Evolutionary conservation across 2,888 invertebrate species (phyloP).

Genomic region (Chaetogeoica ovagalla): DNA sequence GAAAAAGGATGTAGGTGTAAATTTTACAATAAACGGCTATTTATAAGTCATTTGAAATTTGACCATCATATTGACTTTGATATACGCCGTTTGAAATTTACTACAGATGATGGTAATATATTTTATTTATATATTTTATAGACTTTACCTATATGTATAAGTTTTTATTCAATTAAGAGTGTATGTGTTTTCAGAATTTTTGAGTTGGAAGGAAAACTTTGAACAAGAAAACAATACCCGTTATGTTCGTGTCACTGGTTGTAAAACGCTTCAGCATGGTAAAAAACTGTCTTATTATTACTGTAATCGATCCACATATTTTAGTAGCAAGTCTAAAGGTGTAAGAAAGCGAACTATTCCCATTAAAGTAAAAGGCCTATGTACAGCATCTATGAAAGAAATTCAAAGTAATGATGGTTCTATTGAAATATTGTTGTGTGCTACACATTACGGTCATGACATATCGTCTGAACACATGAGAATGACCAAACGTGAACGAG

Average conservation of each 20-base stretch:
- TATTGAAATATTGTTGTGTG: constrained; percentile 51
- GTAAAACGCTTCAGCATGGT: constrained; percentile 53
- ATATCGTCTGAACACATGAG: constrained; percentile 53
- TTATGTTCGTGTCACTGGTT: constrained; percentile 55
- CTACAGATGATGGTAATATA: constrained; percentile 26
- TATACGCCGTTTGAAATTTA: constrained; percentile 30
- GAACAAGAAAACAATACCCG: constrained; percentile 55
- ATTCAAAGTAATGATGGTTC: constrained; percentile 46
- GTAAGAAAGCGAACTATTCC: constrained; percentile 52
- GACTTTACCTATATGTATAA: neutral
- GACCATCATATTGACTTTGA: constrained; percentile 47
- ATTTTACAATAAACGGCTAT: constrained; percentile 48
- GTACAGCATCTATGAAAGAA: constrained; percentile 54
- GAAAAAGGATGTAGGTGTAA: constrained; percentile 39
- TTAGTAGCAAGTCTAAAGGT: constrained; percentile 54
- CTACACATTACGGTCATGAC: constrained; percentile 54
- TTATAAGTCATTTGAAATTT: constrained; percentile 52
- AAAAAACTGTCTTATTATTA: constrained; percentile 54
- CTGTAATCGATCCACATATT: constrained; percentile 55
- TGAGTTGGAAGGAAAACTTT: constrained; percentile 55
- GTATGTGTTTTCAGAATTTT: constrained; percentile 54
- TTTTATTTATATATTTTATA: neutral
- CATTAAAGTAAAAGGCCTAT: constrained; percentile 54
- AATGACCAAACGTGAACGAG: constrained; percentile 53
- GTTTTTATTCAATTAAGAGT: neutral